These are phyloP conservation scores for Dermatophagoides farinae DNA, from an alignment of 1,140 invertebrate species.

Conservation along the genomic window DNA sequence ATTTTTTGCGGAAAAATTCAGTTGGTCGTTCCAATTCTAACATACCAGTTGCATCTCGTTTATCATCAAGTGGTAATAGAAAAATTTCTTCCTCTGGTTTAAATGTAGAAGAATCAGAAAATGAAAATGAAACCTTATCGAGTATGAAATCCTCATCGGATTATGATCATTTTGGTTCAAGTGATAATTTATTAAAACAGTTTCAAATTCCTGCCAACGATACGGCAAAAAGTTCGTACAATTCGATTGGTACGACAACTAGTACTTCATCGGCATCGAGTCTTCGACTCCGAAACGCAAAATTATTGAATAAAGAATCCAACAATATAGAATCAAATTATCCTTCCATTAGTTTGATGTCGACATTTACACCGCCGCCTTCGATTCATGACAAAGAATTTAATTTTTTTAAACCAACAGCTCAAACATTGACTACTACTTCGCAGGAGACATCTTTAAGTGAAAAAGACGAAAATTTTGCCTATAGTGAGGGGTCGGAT, in stretches of 20 bases:
- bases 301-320: neutral
- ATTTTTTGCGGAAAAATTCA: constrained; percentile 46
- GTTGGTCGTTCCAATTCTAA: neutral
- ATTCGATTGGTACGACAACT: too few species aligned
- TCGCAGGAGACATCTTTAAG: neutral
- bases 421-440: neutral
- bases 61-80: constrained; percentile 24
- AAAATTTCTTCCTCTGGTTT: neutral
- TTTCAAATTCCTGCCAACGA: neutral
- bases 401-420: neutral
- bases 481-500: constrained; percentile 13
- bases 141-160: constrained; percentile 4
- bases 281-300: neutral
- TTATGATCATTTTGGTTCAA: constrained; percentile 1
- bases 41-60: neutral
- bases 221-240: too few species aligned
- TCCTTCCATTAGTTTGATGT: neutral
- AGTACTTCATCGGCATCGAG: too few species aligned
- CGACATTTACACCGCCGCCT: constrained; percentile 2
- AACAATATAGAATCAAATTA: neutral
- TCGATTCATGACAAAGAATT: neutral
- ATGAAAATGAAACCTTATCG: neutral
- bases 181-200: neutral
- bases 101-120: neutral
- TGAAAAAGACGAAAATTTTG: constrained; percentile 9